Evolutionary conservation across 2,113 vertebrate genomes (phyloP).

Genomic region (Chamaea fasciata): DNA sequence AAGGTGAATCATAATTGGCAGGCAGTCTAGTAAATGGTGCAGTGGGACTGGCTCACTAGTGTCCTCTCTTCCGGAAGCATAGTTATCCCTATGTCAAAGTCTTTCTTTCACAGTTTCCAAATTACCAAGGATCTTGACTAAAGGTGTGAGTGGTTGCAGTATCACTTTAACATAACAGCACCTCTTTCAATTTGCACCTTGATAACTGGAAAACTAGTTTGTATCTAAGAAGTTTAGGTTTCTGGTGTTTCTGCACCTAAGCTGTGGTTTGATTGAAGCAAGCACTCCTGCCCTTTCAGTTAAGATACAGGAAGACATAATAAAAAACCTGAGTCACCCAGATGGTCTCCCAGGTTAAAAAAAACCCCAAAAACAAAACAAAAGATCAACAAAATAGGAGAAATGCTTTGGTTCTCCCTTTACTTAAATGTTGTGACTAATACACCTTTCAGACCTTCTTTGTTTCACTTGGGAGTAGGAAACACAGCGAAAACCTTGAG

Average conservation of each 20-base stretch:
- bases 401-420: not conserved
- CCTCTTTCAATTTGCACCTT: not conserved
- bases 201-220: not conserved
- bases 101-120: not conserved
- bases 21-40: not conserved
- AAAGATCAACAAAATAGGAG: not conserved
- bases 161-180: not conserved
- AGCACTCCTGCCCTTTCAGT: not conserved
- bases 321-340: not conserved
- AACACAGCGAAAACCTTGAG: not conserved
- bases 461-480: not conserved
- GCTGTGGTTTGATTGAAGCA: not conserved
- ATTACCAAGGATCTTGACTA: not conserved
- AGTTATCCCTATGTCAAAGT: not conserved
- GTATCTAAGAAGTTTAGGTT: not conserved
- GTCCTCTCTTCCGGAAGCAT: not conserved
- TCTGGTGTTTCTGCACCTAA: not conserved
- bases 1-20: not conserved
- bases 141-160: not conserved
- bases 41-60: not conserved
- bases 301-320: not conserved
- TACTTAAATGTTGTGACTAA: not conserved
- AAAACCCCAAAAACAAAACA: not conserved
- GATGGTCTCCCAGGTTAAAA: not conserved
- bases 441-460: not conserved